Evolutionary conservation across 2,113 vertebrate genomes (phyloP), one percentile per base, ranked within the genome.

Genomic region (Uria aalge): DNA sequence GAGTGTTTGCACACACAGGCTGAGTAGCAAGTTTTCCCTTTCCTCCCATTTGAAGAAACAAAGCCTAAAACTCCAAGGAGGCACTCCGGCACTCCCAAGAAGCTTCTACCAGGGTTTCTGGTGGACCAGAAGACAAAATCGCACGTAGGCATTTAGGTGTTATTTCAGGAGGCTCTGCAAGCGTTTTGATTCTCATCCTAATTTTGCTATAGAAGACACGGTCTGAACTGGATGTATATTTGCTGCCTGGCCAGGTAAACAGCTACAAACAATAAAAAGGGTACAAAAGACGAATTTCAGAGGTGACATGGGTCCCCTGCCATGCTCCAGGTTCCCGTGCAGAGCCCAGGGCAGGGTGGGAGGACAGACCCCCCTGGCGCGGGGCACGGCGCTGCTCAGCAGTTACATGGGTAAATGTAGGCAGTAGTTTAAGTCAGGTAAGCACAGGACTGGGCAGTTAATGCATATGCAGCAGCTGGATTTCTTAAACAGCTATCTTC

Each of bases 51-150:
- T 40, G 67, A 50, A 41, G 55, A 68, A 82, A 56, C 10, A 48
- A 48, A 64, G 24, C 16, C 67, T 71, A 5, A 84, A 87, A 45
- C 41, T 82, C 56, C 60, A 52, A 8, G 32, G 16, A 59, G 27
- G 4, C 19, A 47, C 14, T 5, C 4, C 0, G 3, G 47, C 9
- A 38, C 57, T 41, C 30, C 55, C 0, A 0, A 74, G 15, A 30
- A n/a, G 12, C 22, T 82, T 30, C 71, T 60, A 45, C 30, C 30
- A 45, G 30, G 29, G 50, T 41, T 71, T 64, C 27, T 41, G 27
- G 23, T 24, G 15, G 36, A 45, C 6, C 24, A 53, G 32, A 59
- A 53, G 27, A 53, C 24, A 75, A 75, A 84, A 56, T 2, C 16
- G 12, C 29, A 19, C 0, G 0, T 2, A 22, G 50, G 8, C 32